phyloP scores from a whole-genome alignment of 2,888 invertebrate genomes.

The Candidula unifasciata region DNA sequence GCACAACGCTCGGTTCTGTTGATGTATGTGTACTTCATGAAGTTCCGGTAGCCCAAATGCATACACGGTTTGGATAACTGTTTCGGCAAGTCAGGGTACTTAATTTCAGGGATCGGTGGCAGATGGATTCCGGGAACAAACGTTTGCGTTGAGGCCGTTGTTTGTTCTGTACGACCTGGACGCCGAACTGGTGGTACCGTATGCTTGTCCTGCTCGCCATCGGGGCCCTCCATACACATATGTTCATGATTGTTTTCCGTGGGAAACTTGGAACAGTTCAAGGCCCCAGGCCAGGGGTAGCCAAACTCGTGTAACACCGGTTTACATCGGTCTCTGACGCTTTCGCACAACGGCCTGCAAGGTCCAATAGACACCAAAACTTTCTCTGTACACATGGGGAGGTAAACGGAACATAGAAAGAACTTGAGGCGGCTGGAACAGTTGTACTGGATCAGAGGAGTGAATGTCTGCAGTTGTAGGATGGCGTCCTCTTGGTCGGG shows the following conservation, averaged over 20 bases:
- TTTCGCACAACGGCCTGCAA: slow-evolving; percentile 92
- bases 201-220: slow-evolving; percentile 62
- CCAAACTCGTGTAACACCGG: slow-evolving; percentile 94
- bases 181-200: slow-evolving; percentile 24
- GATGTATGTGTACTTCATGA: slow-evolving; percentile 85
- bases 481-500: slow-evolving; percentile 92
- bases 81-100: slow-evolving; percentile 30
- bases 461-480: slow-evolving; percentile 91
- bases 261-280: slow-evolving; percentile 93
- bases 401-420: slow-evolving; percentile 94
- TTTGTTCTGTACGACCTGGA: background rate
- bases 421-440: slow-evolving; percentile 92
- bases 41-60: slow-evolving; percentile 80
- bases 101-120: background rate
- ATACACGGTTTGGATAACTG: slow-evolving; percentile 31
- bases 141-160: slow-evolving; percentile 9
- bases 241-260: slow-evolving; percentile 92
- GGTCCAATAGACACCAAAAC: slow-evolving; percentile 93
- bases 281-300: slow-evolving; percentile 93
- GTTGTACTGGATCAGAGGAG: slow-evolving; percentile 92
- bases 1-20: slow-evolving; percentile 88
- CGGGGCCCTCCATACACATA: slow-evolving; percentile 96
- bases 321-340: slow-evolving; percentile 86
- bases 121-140: background rate
- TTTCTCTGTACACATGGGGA: slow-evolving; percentile 97